Conservation (phyloP, 2,113 vertebrate species). For the Phylloscopus trochiloides region DNA sequence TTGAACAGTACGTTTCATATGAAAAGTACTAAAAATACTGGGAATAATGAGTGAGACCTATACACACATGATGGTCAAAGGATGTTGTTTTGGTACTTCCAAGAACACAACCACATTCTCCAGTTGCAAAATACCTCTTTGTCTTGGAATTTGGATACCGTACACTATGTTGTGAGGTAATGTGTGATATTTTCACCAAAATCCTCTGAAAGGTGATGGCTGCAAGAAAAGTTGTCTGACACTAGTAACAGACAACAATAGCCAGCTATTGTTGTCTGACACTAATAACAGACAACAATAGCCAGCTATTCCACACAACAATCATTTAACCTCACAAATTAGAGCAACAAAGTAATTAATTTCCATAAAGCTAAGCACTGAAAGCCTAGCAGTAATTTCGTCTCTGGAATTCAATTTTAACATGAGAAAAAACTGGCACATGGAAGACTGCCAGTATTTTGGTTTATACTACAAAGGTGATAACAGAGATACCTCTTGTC, state of each 20-base stretch:
- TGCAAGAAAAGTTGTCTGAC: neutral
- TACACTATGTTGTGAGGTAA: neutral
- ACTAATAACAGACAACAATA: neutral
- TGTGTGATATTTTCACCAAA: neutral
- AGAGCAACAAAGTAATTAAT: neutral
- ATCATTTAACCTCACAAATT: neutral
- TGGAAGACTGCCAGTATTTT: neutral
- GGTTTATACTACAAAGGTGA: neutral
- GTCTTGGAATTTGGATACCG: neutral
- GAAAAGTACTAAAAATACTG: neutral
- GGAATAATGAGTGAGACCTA: neutral
- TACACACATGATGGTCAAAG: neutral
- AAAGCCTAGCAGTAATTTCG: neutral
- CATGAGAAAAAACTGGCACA: neutral
- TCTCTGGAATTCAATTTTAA: neutral
- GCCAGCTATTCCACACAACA: neutral
- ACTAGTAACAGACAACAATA: neutral
- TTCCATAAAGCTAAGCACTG: neutral
- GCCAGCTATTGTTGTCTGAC: neutral
- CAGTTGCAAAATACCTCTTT: neutral
- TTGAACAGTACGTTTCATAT: neutral
- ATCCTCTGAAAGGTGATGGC: neutral
- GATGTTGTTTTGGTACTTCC: neutral
- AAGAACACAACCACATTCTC: neutral
- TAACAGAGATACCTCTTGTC: neutral